phyloP scores from a whole-genome alignment of 2,113 vertebrate species.

The Albula glossodonta region DNA sequence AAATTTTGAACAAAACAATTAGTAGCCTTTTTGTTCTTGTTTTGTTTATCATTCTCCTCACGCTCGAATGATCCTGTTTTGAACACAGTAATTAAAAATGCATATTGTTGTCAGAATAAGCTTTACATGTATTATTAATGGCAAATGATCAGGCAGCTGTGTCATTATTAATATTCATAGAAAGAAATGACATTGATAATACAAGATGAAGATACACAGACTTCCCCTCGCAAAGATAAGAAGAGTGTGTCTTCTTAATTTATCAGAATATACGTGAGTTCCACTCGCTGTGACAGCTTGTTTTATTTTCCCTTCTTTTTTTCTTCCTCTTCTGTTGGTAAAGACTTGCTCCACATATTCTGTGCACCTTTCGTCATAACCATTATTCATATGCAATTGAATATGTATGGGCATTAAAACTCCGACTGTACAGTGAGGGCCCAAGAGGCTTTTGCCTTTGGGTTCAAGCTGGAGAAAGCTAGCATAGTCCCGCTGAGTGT shows the following conservation, averaged over 20 bases:
- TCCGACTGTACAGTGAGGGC: conserved; percentile 15
- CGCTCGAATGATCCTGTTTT: conserved; percentile 37
- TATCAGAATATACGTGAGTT: conserved; percentile 22
- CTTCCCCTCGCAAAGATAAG: conserved; percentile 7
- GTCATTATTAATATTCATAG: conserved; percentile 50
- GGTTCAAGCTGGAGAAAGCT: conserved; percentile 38
- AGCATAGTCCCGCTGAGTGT: conserved; percentile 38
- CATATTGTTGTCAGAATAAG: conserved; percentile 56
- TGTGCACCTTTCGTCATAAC: conserved; percentile 34
- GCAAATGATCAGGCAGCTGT: conserved; percentile 50
- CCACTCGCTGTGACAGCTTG: conserved; percentile 47
- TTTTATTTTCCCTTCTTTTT: conserved; percentile 34
- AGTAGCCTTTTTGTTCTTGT: conserved; percentile 41
- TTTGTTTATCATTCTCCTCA: conserved; percentile 41
- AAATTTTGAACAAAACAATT: conserved; percentile 21
- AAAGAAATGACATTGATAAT: conserved; percentile 40
- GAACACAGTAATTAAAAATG: conserved; percentile 60
- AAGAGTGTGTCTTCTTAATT: conserved; percentile 2
- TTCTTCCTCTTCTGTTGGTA: conserved; percentile 31
- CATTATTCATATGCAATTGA: conserved; percentile 41
- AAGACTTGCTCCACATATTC: conserved; percentile 24
- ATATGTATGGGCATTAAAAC: conserved; percentile 45
- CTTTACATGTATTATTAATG: conserved; percentile 60
- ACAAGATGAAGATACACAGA: conserved; percentile 37
- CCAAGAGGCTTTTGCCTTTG: conserved; percentile 36